Percentiles rank a stretch among this genome's conserved stretches.
phyloP scores from a whole-genome alignment of 2,113 vertebrate genomes.

The Dicaeum eximium region DNA sequence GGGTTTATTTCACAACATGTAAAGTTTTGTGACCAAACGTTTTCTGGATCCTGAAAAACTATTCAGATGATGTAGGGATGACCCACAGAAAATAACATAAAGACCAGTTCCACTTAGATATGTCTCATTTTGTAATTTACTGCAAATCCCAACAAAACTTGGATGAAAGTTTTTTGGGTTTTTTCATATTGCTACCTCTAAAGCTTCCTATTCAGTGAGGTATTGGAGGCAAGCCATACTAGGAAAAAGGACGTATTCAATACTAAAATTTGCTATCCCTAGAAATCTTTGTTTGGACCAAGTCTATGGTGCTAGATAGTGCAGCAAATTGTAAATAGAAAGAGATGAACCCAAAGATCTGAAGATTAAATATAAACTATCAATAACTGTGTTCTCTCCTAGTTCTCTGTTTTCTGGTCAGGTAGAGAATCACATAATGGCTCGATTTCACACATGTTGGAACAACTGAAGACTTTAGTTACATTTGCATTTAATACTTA shows the following conservation, averaged over 20 bases:
- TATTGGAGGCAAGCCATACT: not conserved
- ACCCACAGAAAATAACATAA: not conserved
- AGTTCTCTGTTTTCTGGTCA: not conserved
- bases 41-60: not conserved
- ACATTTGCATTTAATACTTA: not conserved
- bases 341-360: not conserved
- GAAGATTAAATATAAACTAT: not conserved
- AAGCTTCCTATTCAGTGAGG: not conserved
- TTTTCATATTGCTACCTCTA: not conserved
- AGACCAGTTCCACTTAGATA: not conserved
- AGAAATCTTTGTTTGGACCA: not conserved
- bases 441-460: not conserved
- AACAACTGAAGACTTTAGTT: not conserved
- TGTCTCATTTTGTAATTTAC: not conserved
- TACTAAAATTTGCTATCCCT: accelerated
- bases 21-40: not conserved
- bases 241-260: not conserved
- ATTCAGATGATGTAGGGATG: not conserved
- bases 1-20: not conserved
- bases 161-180: accelerated
- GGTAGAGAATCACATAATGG: not conserved
- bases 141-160: not conserved
- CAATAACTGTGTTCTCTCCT: not conserved
- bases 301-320: not conserved
- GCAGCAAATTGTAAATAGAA: not conserved